phyloP scores from a whole-genome alignment of 2,113 vertebrate species.

The Ophthalmolycus amberensis region DNA sequence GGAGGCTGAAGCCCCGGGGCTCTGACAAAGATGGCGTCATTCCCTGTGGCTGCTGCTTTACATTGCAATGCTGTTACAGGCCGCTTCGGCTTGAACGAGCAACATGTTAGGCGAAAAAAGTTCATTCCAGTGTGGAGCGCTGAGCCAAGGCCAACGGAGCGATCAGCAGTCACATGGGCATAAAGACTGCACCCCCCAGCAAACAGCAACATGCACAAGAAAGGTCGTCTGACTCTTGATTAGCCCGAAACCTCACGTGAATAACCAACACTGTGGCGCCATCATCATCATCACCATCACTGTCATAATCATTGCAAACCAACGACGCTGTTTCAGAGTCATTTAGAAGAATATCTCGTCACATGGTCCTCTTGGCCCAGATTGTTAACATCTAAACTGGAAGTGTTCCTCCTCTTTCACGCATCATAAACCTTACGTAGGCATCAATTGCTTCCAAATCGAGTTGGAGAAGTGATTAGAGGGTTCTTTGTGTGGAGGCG shows the following conservation, averaged over 20 bases:
- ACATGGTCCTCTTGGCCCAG: not conserved
- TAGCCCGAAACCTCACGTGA: not conserved
- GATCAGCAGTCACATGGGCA: not conserved
- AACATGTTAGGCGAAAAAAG: conserved; percentile 30
- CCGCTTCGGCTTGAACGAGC: conserved; percentile 48
- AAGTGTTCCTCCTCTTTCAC: conserved; percentile 43
- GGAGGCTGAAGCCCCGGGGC: not conserved
- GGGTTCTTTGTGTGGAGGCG: conserved; percentile 44
- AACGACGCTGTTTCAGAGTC: conserved; percentile 7
- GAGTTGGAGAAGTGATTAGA: conserved; percentile 67
- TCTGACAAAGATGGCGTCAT: conserved; percentile 1
- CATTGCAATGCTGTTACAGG: conserved; percentile 59
- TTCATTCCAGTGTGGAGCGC: conserved; percentile 35
- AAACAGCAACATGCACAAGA: conserved; percentile 23
- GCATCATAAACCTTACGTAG: conserved; percentile 56
- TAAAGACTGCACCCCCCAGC: conserved; percentile 19
- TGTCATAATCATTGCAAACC: not conserved
- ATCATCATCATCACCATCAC: not conserved
- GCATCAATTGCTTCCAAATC: conserved; percentile 67
- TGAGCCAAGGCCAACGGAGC: conserved; percentile 27
- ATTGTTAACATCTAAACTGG: conserved; percentile 53
- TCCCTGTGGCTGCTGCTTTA: conserved; percentile 35
- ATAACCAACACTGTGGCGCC: conserved; percentile 9
- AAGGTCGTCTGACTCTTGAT: conserved; percentile 5
- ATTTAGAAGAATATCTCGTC: conserved; percentile 19